Conservation (phyloP, 2,113 vertebrate genomes). For the Thermophis baileyi region DNA sequence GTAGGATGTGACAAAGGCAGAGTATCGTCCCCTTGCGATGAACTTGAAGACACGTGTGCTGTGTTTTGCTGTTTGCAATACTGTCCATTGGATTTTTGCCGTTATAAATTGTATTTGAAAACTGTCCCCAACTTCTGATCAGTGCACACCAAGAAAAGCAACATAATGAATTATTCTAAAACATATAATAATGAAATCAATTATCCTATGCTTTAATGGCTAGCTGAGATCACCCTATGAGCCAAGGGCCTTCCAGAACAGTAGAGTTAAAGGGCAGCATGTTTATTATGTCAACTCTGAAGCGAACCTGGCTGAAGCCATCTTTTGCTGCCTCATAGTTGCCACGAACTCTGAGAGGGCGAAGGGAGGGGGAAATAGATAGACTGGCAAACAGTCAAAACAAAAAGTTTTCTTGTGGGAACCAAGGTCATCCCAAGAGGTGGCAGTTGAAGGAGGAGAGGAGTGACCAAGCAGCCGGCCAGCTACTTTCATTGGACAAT, state of each 20-base stretch:
- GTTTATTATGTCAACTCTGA: no score
- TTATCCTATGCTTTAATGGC: background rate
- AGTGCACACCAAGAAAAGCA: background rate
- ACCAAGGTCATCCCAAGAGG: no score
- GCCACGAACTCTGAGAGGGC: no score
- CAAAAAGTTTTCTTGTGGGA: no score
- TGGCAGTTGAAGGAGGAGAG: no score
- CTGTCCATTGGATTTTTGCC: background rate
- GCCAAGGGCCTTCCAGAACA: background rate
- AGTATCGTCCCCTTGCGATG: background rate
- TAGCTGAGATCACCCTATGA: background rate
- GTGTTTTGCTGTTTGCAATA: background rate
- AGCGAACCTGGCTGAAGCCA: no score
- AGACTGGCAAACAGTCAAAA: no score
- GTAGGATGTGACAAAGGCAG: conserved; percentile 1
- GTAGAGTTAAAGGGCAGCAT: background rate
- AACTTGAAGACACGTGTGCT: background rate
- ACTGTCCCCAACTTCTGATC: background rate
- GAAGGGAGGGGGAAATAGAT: no score
- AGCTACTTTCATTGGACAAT: no score
- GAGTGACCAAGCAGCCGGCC: no score
- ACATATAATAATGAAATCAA: background rate
- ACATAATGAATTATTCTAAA: background rate
- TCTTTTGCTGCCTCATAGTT: no score
- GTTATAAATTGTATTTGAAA: background rate